phyloP scores from a whole-genome alignment of 2,888 invertebrate genomes.

The Synergus itoensis region DNA sequence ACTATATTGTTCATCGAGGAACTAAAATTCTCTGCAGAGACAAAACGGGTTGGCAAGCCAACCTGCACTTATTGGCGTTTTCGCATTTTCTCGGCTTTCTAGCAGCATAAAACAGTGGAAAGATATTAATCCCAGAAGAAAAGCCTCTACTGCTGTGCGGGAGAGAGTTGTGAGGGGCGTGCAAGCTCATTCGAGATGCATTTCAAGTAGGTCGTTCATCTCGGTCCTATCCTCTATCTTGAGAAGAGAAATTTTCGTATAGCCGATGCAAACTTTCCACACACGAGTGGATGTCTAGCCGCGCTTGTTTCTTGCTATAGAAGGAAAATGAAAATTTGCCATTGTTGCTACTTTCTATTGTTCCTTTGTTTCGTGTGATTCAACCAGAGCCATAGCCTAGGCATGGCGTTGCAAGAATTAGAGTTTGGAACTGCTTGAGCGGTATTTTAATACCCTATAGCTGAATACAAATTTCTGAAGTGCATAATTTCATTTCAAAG shows the following conservation, averaged over 20 bases:
- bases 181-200: slow-evolving; percentile 63
- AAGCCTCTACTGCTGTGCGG: slow-evolving; percentile 43
- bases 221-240: slow-evolving; percentile 43
- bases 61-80: slow-evolving; percentile 35
- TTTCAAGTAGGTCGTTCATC: slow-evolving; percentile 62
- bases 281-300: neutral
- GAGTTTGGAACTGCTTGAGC: neutral
- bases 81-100: slow-evolving; percentile 35
- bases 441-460: neutral
- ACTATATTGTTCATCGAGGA: slow-evolving; percentile 21
- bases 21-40: slow-evolving; percentile 23
- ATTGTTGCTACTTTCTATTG: slow-evolving; percentile 28
- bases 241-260: slow-evolving; percentile 44
- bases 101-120: slow-evolving; percentile 47
- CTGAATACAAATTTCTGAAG: neutral
- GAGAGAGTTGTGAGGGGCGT: slow-evolving; percentile 17
- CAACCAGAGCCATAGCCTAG: neutral
- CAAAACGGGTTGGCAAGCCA: slow-evolving; percentile 19
- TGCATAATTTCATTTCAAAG: too few relatives aligned
- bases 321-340: slow-evolving; percentile 21
- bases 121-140: slow-evolving; percentile 60
- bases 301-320: slow-evolving; percentile 16
- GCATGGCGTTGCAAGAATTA: neutral
- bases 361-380: slow-evolving; percentile 18
- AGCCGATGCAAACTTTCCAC: slow-evolving; percentile 33